phyloP scores from a whole-genome alignment of 2,113 vertebrate species.

The Brachyhypopomus occidentalis region DNA sequence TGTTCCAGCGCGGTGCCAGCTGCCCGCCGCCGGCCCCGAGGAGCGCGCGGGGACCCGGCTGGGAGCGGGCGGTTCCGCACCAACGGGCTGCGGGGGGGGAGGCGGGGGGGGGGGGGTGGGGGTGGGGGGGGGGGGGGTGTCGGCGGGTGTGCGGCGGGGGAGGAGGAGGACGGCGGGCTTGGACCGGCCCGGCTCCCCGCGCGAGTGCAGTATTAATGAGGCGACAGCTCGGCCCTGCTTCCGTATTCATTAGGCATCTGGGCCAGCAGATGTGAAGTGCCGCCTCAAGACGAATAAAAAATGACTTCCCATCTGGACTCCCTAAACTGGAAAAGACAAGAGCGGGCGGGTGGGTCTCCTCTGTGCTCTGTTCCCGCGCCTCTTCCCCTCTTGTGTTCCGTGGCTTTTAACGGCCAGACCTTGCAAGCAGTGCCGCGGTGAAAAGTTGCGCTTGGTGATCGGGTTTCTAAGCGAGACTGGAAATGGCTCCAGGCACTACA shows the following conservation, averaged over 20 bases:
- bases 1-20: constrained; percentile 74
- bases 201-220: constrained; percentile 80
- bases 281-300: constrained; percentile 81
- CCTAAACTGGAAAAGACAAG: constrained; percentile 75
- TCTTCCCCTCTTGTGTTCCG: constrained; percentile 34
- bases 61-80: constrained; percentile 66
- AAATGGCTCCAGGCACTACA: too few species aligned
- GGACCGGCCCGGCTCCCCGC: constrained; percentile 65
- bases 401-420: constrained; percentile 30
- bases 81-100: constrained; percentile 59
- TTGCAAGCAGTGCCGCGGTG: constrained; percentile 25
- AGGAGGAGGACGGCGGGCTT: constrained; percentile 53
- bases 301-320: constrained; percentile 81
- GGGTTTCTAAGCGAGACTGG: background rate
- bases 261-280: constrained; percentile 80
- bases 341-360: constrained; percentile 53
- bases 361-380: constrained; percentile 45
- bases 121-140: constrained; percentile 49
- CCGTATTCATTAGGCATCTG: constrained; percentile 83
- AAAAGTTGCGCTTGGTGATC: constrained; percentile 26
- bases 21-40: constrained; percentile 65
- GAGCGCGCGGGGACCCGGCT: constrained; percentile 48
- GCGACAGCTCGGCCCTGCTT: constrained; percentile 74
- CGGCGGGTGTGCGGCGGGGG: constrained; percentile 51
- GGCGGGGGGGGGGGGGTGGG: constrained; percentile 51